Evolutionary conservation across 1,140 invertebrate species (phyloP).

Genomic region (Luehdorfia chinensis): DNA sequence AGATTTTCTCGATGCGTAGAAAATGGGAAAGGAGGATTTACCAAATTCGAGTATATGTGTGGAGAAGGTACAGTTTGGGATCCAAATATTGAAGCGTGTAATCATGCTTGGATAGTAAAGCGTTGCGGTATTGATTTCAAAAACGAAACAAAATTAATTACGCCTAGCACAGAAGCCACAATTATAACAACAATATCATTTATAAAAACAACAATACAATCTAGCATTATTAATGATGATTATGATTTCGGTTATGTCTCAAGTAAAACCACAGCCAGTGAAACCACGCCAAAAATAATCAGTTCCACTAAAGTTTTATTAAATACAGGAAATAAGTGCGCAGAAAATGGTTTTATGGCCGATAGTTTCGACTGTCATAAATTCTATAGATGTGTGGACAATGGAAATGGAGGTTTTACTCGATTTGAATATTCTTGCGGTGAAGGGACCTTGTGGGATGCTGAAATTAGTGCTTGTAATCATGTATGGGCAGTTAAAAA

Average conservation of each 20-base stretch:
- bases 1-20: constrained; percentile 83
- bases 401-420: constrained; percentile 76
- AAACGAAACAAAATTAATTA: neutral
- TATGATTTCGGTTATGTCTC: constrained; percentile 19
- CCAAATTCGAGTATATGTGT: constrained; percentile 80
- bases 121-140: neutral
- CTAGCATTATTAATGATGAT: constrained; percentile 39
- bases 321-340: constrained; percentile 39
- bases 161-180: constrained; percentile 5
- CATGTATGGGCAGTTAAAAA: constrained; percentile 73
- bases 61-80: constrained; percentile 81
- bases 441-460: constrained; percentile 82
- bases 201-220: constrained; percentile 5
- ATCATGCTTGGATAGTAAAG: constrained; percentile 20
- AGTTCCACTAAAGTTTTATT: constrained; percentile 8
- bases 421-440: constrained; percentile 81
- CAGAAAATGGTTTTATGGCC: constrained; percentile 75
- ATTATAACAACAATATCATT: constrained; percentile 6
- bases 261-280: no score
- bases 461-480: constrained; percentile 79
- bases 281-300: constrained; percentile 16
- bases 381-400: constrained; percentile 83
- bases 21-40: constrained; percentile 76
- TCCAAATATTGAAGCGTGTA: constrained; percentile 75
- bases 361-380: constrained; percentile 79